These are phyloP conservation scores for Pangasius krempfi DNA, from an alignment of 2,797 vertebrate species.

Conservation along the genomic window DNA sequence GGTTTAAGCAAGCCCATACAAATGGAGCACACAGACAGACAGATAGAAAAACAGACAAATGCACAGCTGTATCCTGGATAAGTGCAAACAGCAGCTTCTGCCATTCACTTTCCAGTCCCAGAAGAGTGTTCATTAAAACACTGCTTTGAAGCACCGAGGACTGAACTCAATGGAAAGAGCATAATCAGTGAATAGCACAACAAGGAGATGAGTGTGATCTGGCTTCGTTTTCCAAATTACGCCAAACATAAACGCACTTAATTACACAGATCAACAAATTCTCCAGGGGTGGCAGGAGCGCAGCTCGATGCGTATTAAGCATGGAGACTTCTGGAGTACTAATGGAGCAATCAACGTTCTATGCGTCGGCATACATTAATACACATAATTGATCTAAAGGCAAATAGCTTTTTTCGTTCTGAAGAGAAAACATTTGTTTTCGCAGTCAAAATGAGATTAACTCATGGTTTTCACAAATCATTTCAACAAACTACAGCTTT, in stretches of 20 bases:
- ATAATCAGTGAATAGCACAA: slow-evolving; percentile 64
- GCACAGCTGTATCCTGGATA: slow-evolving; percentile 61
- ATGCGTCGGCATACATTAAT: slow-evolving; percentile 58
- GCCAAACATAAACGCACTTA: slow-evolving; percentile 74
- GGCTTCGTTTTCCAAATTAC: slow-evolving; percentile 74
- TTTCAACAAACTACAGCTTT: slow-evolving; percentile 29
- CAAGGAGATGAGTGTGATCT: slow-evolving; percentile 72
- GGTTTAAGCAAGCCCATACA: slow-evolving; percentile 7
- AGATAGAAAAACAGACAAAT: neutral
- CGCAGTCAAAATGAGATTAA: slow-evolving; percentile 22
- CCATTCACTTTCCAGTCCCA: slow-evolving; percentile 64
- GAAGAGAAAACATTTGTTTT: slow-evolving; percentile 49
- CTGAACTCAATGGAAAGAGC: slow-evolving; percentile 51
- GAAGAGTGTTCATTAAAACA: slow-evolving; percentile 65
- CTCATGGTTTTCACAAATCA: slow-evolving; percentile 40
- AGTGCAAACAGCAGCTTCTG: slow-evolving; percentile 62
- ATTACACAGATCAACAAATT: slow-evolving; percentile 79
- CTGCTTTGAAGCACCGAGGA: slow-evolving; percentile 56
- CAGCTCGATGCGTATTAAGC: slow-evolving; percentile 72
- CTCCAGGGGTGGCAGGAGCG: slow-evolving; percentile 68
- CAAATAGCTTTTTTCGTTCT: slow-evolving; percentile 39
- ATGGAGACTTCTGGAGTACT: slow-evolving; percentile 63
- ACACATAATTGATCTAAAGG: slow-evolving; percentile 53
- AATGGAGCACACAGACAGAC: neutral
- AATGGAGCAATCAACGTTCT: slow-evolving; percentile 67